Evolutionary conservation across 2,888 invertebrate species (phyloP), one percentile per base, ranked within the genome.

Genomic region (Pachymerium ferrugineum): DNA sequence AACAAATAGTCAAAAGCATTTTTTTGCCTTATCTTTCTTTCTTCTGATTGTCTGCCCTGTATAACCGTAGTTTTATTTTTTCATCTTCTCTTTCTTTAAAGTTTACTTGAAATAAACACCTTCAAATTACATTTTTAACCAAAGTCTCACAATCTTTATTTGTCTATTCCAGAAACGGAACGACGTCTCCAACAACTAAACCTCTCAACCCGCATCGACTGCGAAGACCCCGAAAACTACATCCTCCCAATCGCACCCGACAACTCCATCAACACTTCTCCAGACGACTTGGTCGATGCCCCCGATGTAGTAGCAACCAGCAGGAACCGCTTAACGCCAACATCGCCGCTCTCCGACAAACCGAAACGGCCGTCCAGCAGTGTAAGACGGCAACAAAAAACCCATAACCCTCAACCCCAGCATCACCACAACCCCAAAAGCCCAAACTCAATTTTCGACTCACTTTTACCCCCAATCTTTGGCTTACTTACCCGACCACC

Each of bases 141-240:
- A n/a, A n/a, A n/a, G n/a, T n/a, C n/a, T n/a, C n/a, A n/a, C n/a
- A n/a, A 3, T 38, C 5, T 8, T 38, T 38, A 6, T n/a, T 8
- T 38, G 12, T 38, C 3, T 38, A 8, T 38, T 38, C 10, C 35
- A 76, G 76, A 76, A 22, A 76, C 76, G 4, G 76, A 76, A 73
- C 30, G 74, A 4, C 76, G 76, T 42, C 30, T 76, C 28, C 75
- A 76, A 42, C 74, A 76, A 68, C 22, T 76, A 54, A 75, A 74
- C 62, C 30, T 76, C 38, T 73, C 76, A 25, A 74, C 76, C 25
- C 76, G 76, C 35, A 74, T 75, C 19, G 76, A 76, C 31, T 76
- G 74, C 33, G 76, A 76, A 35, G 38, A 74, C 19, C 73, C 74
- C 19, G 76, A 33, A 5, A n/a, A n/a, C 22, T 22, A 16, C 6